Evolutionary conservation across 2,113 vertebrate species (phyloP).

Genomic region (Nettapus auritus): DNA sequence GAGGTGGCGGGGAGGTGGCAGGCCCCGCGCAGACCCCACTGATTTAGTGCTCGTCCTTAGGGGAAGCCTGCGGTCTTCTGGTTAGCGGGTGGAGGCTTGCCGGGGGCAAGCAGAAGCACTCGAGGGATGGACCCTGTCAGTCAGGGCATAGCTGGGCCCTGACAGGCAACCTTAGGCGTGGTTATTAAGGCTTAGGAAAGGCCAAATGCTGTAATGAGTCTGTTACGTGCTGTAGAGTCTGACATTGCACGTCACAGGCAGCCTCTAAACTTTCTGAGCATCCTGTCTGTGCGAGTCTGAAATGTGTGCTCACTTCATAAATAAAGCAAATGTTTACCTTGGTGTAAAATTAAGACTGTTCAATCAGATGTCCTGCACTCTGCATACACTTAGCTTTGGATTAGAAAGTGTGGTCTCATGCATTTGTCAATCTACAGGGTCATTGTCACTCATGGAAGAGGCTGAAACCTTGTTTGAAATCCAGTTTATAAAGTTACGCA

Average conservation of each 20-base stretch:
- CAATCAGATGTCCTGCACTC: fast-evolving
- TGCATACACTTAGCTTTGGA: fast-evolving
- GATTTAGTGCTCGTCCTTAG: too few relatives aligned
- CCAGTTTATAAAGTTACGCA: fast-evolving
- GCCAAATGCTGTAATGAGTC: too few relatives aligned
- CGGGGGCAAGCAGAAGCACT: fast-evolving
- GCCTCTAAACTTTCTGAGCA: too few relatives aligned
- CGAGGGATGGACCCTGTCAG: fast-evolving
- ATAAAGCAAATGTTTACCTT: fast-evolving
- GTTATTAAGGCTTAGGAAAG: background rate
- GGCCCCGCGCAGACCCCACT: too few relatives aligned
- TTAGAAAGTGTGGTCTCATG: fast-evolving
- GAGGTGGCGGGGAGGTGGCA: too few relatives aligned
- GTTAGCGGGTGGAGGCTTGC: too few relatives aligned
- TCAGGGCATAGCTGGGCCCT: fast-evolving
- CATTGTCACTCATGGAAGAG: fast-evolving
- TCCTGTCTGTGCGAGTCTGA: fast-evolving
- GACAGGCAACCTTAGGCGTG: fast-evolving
- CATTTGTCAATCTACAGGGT: fast-evolving
- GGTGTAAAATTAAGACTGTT: too few relatives aligned
- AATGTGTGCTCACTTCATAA: fast-evolving
- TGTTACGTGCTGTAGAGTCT: fast-evolving
- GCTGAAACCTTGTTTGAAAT: fast-evolving
- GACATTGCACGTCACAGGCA: fast-evolving
- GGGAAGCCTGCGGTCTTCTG: too few relatives aligned